phyloP scores from a whole-genome alignment of 1,140 invertebrate species.

The Anthonomus grandis region DNA sequence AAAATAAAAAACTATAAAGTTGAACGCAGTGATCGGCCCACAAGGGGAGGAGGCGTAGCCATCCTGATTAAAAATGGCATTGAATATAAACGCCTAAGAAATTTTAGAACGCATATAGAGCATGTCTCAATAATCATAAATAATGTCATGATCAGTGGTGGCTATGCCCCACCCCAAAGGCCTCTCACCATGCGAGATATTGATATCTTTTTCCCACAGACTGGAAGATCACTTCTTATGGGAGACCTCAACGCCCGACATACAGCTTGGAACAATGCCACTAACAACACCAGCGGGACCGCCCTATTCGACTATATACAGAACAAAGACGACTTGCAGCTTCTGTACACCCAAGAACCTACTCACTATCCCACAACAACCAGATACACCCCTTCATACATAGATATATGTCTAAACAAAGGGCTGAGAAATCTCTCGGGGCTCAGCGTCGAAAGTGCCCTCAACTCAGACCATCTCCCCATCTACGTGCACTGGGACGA shows the following conservation, averaged over 20 bases:
- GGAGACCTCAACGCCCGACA: background rate
- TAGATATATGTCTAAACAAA: background rate
- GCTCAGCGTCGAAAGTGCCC: background rate
- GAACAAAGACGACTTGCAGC: background rate
- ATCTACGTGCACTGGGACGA: background rate
- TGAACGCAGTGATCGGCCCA: too few relatives aligned
- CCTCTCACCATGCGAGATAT: background rate
- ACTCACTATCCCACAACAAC: background rate
- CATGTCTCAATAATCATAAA: too few relatives aligned
- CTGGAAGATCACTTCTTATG: background rate
- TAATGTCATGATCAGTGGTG: too few relatives aligned
- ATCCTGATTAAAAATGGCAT: too few relatives aligned
- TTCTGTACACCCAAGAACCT: background rate
- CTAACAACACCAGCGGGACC: background rate
- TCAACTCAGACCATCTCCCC: conserved; percentile 2
- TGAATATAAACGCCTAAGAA: too few relatives aligned
- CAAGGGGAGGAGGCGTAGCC: too few relatives aligned
- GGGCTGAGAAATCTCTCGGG: background rate
- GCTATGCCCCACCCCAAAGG: too few relatives aligned
- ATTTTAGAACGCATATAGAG: too few relatives aligned
- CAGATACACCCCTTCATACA: background rate
- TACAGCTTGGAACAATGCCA: background rate
- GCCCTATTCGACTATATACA: background rate
- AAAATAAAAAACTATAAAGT: too few relatives aligned
- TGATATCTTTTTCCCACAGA: background rate